phyloP scores from a whole-genome alignment of 1,140 invertebrate species.

The Idris sp. region DNA sequence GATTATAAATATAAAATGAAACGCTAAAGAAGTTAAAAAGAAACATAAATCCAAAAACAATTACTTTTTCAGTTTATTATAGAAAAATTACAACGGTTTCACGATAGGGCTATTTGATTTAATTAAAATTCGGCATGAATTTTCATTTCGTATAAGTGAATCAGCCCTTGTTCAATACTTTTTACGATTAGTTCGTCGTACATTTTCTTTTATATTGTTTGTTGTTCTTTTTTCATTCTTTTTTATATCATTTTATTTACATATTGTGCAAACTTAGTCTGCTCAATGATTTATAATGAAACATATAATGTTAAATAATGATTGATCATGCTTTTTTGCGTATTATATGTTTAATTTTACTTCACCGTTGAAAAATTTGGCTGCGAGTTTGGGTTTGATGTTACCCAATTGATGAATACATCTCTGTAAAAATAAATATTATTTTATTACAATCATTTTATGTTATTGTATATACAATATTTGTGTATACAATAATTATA shows the following conservation, averaged over 20 bases:
- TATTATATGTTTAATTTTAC: conserved; percentile 63
- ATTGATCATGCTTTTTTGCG: background rate
- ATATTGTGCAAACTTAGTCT: conserved; percentile 36
- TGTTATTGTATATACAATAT: too few species aligned
- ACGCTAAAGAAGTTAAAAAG: too few species aligned
- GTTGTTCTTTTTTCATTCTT: conserved; percentile 18
- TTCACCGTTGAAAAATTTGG: conserved; percentile 82
- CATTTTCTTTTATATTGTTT: too few species aligned
- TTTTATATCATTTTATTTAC: conserved; percentile 57
- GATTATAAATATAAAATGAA: too few species aligned
- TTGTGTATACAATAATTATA: too few species aligned
- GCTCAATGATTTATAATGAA: conserved; percentile 6
- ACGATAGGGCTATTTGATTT: conserved; percentile 1
- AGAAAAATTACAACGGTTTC: conserved; percentile 16
- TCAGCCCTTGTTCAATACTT: conserved; percentile 29
- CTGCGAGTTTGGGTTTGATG: conserved; percentile 86
- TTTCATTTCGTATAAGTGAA: conserved; percentile 12
- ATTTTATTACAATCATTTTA: too few species aligned
- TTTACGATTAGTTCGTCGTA: background rate
- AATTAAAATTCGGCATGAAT: conserved; percentile 16
- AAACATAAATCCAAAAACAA: background rate
- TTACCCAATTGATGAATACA: conserved; percentile 93
- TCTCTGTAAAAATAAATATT: conserved; percentile 83
- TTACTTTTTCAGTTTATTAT: conserved; percentile 14
- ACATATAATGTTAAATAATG: conserved; percentile 24